A percentile compares a stretch with the other conserved stretches of the same genome.
Conservation (phyloP, 2,797 vertebrate species). For the Falco novaeseelandiae region DNA sequence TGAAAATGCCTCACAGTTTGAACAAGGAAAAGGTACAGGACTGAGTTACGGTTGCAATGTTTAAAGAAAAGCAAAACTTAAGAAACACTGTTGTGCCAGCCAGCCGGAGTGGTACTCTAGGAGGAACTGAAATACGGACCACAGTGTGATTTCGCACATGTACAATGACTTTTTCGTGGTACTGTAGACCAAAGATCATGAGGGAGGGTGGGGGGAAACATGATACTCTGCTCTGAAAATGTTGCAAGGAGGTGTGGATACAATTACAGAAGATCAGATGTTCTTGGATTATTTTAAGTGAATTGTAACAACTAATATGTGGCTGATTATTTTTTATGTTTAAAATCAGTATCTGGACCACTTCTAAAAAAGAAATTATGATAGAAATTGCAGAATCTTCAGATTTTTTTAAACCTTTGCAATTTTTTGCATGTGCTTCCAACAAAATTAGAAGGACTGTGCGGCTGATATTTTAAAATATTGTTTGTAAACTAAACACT, state of each 20-base stretch:
- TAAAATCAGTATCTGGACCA: neutral
- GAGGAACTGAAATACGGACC: neutral
- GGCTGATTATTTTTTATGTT: neutral
- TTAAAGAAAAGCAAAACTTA: neutral
- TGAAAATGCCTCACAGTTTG: neutral
- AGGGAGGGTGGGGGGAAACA: rapidly evolving
- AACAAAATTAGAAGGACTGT: too few species aligned
- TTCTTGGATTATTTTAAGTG: neutral
- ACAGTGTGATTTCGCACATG: neutral
- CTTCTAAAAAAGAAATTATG: neutral
- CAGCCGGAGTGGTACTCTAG: neutral
- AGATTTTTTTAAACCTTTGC: neutral
- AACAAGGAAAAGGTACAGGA: neutral
- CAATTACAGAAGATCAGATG: neutral
- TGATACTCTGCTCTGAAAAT: neutral
- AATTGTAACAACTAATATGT: neutral
- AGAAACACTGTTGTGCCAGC: neutral
- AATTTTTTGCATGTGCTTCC: neutral
- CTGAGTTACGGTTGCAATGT: rapidly evolving
- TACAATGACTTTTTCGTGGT: neutral
- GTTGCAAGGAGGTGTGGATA: neutral
- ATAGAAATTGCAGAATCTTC: neutral
- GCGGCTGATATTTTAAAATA: neutral
- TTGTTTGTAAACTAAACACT: neutral
- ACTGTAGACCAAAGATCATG: neutral